phyloP scores from a whole-genome alignment of 2,113 vertebrate species.

The Galeopterus variegatus region DNA sequence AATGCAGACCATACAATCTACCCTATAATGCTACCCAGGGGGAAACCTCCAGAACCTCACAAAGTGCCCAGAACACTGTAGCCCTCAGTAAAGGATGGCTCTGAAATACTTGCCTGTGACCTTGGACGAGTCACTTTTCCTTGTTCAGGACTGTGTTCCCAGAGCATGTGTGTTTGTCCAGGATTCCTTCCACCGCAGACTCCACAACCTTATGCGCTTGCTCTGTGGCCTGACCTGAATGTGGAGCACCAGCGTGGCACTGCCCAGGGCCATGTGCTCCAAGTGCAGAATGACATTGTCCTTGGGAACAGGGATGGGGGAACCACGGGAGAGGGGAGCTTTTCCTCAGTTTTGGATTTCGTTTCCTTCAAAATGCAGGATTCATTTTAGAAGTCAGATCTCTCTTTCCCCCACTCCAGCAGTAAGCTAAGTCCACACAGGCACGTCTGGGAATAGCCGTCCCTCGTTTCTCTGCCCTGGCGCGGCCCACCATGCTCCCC shows the following conservation, averaged over 20 bases:
- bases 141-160: not conserved
- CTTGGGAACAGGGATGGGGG: no score
- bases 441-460: no score
- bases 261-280: not conserved
- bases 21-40: not conserved
- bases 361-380: not conserved
- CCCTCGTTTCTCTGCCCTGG: not conserved
- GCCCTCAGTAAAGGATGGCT: not conserved
- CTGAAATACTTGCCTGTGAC: not conserved
- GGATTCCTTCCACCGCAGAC: not conserved
- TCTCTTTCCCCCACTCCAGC: not conserved
- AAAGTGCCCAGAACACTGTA: not conserved
- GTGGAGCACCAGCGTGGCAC: rapidly evolving
- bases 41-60: not conserved
- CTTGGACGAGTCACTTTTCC: not conserved
- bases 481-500: not conserved
- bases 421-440: not conserved
- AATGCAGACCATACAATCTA: not conserved
- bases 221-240: not conserved
- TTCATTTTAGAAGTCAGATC: not conserved
- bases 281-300: not conserved
- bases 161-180: rapidly evolving
- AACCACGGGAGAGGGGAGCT: not conserved
- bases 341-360: not conserved
- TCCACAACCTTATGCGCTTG: rapidly evolving